Conservation (phyloP, 2,888 invertebrate species). For the Drosophila anomalata region DNA sequence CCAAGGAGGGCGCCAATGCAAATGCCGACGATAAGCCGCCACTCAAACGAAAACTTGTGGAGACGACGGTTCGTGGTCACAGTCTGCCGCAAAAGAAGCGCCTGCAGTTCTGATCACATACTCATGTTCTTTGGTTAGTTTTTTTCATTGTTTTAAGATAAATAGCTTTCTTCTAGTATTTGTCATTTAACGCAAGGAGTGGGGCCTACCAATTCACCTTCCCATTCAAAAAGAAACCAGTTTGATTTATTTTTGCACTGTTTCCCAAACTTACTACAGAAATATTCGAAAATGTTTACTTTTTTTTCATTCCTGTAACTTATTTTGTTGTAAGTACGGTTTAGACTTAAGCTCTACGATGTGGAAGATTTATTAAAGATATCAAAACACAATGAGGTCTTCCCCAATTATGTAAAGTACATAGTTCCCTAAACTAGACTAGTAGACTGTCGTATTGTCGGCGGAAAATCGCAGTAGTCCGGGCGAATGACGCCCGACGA, state of each 20-base stretch:
- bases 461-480: background rate
- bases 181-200: background rate
- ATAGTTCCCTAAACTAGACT: background rate
- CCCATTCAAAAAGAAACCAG: background rate
- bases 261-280: background rate
- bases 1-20: constrained; percentile 61
- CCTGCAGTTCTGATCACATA: constrained; percentile 85
- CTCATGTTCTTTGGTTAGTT: background rate
- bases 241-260: background rate
- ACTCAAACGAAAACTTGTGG: constrained; percentile 88
- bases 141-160: background rate
- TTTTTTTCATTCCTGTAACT: background rate
- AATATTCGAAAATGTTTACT: background rate
- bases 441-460: background rate
- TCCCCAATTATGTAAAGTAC: background rate
- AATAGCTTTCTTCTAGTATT: background rate
- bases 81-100: constrained; percentile 85
- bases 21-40: constrained; percentile 84
- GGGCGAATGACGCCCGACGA: background rate
- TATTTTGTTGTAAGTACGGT: constrained; percentile 5
- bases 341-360: background rate
- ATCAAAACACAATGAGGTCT: constrained; percentile 1
- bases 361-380: constrained; percentile 30
- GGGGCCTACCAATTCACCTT: background rate
- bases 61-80: constrained; percentile 86